These are phyloP conservation scores for Pristionchus entomophagus DNA, from an alignment of 2,888 invertebrate genomes.

Conservation along the genomic window DNA sequence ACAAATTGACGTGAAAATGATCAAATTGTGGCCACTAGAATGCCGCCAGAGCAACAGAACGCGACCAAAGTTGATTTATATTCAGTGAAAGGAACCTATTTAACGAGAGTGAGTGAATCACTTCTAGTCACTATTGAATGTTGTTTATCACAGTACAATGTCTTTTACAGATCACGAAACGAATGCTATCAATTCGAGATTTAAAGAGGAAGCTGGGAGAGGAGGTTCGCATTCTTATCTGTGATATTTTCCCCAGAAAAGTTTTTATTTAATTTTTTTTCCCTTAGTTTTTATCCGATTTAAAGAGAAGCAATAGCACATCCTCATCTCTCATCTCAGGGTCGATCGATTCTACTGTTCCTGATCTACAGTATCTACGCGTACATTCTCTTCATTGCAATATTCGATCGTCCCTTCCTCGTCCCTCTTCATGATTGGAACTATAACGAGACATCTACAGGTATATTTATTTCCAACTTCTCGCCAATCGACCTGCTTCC, in stretches of 20 bases:
- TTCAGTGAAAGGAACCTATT: not conserved
- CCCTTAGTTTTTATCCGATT: not conserved
- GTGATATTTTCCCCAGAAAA: not conserved
- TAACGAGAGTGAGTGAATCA: not conserved
- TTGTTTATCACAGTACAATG: too few relatives aligned
- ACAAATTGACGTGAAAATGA: too few relatives aligned
- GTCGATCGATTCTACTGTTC: not conserved
- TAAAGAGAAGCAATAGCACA: too few relatives aligned
- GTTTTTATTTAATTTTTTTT: not conserved
- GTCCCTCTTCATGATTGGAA: not conserved
- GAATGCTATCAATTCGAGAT: too few relatives aligned
- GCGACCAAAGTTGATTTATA: conserved; percentile 1
- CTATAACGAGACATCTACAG: not conserved
- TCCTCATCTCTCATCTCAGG: not conserved
- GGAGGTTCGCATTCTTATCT: not conserved
- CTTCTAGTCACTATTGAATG: too few relatives aligned
- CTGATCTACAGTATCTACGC: not conserved
- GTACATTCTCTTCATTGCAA: conserved; percentile 14
- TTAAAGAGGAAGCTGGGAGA: not conserved
- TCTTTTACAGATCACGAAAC: too few relatives aligned
- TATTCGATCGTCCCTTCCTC: conserved; percentile 27
- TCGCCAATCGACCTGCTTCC: too few relatives aligned
- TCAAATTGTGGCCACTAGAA: too few relatives aligned
- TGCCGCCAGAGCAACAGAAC: too few relatives aligned
- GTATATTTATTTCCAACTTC: not conserved